phyloP scores from a whole-genome alignment of 2,113 vertebrate species.

The Ploceus nigricollis region DNA sequence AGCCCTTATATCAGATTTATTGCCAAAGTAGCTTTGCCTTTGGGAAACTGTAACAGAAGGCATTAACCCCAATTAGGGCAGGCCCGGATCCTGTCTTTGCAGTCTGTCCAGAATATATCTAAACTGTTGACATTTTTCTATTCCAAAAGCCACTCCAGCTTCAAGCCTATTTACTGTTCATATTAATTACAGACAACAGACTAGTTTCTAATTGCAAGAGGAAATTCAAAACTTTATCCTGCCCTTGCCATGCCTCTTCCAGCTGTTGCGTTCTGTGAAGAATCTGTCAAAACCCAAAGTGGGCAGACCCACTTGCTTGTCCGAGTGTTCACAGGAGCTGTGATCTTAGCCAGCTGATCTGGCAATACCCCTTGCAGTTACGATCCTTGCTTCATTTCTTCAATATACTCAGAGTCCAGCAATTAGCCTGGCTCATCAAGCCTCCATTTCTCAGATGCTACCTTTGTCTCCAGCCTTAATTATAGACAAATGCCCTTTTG shows the following conservation, averaged over 20 bases:
- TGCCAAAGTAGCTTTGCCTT: not conserved
- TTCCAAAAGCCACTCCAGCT: not conserved
- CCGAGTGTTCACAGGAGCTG: not conserved
- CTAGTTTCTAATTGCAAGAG: not conserved
- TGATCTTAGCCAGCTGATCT: not conserved
- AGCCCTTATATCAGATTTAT: not conserved
- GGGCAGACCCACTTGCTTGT: not conserved
- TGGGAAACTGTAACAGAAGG: not conserved
- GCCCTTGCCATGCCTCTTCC: not conserved
- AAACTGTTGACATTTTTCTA: not conserved
- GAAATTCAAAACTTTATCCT: not conserved
- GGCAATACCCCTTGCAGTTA: not conserved
- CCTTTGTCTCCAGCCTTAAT: not conserved
- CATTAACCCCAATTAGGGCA: not conserved
- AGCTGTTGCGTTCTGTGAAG: not conserved
- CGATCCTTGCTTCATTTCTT: not conserved
- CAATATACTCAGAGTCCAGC: not conserved
- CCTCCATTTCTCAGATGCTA: not conserved
- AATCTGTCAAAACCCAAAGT: not conserved
- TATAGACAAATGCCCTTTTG: not conserved
- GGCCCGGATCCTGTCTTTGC: not conserved
- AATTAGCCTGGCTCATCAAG: not conserved
- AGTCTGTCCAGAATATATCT: not conserved
- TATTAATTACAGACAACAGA: not conserved
- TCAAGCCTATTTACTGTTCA: not conserved